phyloP scores from a whole-genome alignment of 2,797 vertebrate genomes.

The Sebastes kiyomatsui region DNA sequence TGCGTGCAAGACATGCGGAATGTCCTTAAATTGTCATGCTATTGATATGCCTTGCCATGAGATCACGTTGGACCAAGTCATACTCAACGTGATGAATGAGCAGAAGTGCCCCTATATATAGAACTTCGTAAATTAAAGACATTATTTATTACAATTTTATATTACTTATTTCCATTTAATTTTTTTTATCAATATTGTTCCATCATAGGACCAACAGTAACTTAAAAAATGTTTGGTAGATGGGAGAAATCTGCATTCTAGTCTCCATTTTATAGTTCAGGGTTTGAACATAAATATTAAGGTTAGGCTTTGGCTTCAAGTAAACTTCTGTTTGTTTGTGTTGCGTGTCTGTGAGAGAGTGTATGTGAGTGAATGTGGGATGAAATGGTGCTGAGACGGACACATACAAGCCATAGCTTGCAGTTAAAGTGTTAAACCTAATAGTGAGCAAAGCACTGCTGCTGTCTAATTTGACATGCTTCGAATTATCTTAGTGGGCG shows the following conservation, averaged over 20 bases:
- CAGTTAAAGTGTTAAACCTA: slow-evolving; percentile 7
- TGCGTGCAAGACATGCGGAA: not conserved
- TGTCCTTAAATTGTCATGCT: not conserved
- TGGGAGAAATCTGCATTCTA: not conserved
- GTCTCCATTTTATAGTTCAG: not conserved
- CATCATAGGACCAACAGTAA: not conserved
- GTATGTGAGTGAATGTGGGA: not conserved
- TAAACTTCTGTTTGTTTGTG: slow-evolving; percentile 33
- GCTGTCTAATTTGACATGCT: slow-evolving; percentile 41
- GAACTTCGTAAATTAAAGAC: not conserved
- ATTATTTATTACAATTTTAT: not conserved
- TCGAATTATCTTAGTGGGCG: slow-evolving; percentile 38
- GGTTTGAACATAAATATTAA: slow-evolving; percentile 40
- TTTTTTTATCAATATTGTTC: not conserved
- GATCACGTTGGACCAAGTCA: no score
- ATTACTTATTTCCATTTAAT: not conserved
- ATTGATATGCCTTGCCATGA: no score
- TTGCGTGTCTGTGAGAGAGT: not conserved
- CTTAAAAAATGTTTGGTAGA: not conserved
- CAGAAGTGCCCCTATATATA: no score
- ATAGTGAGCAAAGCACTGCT: slow-evolving; percentile 31
- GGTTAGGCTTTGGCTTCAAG: slow-evolving; percentile 6
- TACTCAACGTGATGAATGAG: not conserved
- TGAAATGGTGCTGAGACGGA: slow-evolving; percentile 26
- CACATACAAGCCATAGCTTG: slow-evolving; percentile 27